Base-by-base conservation (phyloP, 30 jellyfish, hydroid and myxozoan genomes). In the Clytia hemisphaerica region DNA sequence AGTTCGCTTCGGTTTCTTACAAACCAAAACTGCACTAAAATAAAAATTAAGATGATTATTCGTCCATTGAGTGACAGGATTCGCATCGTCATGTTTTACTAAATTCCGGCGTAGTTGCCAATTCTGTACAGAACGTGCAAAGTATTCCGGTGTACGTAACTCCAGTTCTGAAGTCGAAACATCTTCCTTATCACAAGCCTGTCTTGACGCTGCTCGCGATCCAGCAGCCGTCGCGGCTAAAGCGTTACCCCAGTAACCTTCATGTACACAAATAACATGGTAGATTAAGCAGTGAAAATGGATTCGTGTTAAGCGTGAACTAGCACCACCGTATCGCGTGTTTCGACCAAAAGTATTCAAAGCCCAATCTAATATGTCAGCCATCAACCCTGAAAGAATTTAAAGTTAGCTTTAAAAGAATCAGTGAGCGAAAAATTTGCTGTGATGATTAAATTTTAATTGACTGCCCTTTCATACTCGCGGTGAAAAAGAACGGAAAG, bases 221-320 rank as follows among this genome's bases (percentile, higher is more conserved):
- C 95, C 95, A 16, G 95, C 95, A 2, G 93, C 95, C 1, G 95
- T 82, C n/a, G 95, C 95, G 25, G 82, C 85, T 63, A 50, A 74
- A 48, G 79, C 77, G 25, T 77, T 74, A 50, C 73, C 61, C 95
- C 95, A 84, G 28, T 61, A 36, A 45, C 36, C 75, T 2, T 93
- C 93, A 66, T 32, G 29, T 5, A 59, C 93, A 14, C 89, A 93
- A 22, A 84, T 84, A 24, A 84, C 62, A 73, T 84, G 95, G 45
- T 69, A 84, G 4, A 93, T 84, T 2, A 84, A 69, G 47, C 80
- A 84, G 58, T 84, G 95, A 72, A 76, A 84, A 64, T 84, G 95
- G n/a, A 84, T 53, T 5, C 95, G 79, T 14, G 89, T 67, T 6
- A 84, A 88, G 60, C 95, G 61, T 55, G 95, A 84, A 6, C 37